phyloP scores from a whole-genome alignment of 2,113 vertebrate genomes.

The Microcebus tavaratra region DNA sequence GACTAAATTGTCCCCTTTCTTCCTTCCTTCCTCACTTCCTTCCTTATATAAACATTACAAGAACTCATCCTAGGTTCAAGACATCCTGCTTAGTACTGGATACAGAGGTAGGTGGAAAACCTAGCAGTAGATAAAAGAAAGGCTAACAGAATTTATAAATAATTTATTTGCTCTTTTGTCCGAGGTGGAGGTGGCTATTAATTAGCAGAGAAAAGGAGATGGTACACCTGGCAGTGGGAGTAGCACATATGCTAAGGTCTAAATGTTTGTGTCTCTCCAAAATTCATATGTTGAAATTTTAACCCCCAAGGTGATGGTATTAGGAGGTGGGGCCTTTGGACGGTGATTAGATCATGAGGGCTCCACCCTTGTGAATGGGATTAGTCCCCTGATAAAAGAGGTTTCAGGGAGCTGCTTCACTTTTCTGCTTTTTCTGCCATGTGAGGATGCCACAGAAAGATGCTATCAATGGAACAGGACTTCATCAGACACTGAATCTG shows the following conservation, averaged over 20 bases:
- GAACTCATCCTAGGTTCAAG: neutral
- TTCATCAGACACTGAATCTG: neutral
- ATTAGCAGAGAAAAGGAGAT: neutral
- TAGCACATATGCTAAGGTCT: neutral
- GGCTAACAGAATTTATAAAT: neutral
- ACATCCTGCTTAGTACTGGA: neutral
- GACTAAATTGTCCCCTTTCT: neutral
- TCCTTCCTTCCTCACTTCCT: neutral
- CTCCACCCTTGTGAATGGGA: neutral
- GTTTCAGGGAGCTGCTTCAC: neutral
- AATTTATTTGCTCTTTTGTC: neutral
- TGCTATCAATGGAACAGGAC: neutral
- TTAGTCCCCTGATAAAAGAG: neutral
- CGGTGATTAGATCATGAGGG: neutral
- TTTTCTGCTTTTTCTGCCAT: neutral
- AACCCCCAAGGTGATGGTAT: neutral
- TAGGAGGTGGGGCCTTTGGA: neutral
- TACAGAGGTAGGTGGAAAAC: neutral
- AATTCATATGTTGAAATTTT: neutral
- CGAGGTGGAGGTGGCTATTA: neutral
- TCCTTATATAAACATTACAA: neutral
- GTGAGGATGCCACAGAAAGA: neutral
- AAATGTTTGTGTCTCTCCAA: neutral
- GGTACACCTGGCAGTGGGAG: neutral
- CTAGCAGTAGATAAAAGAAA: neutral